phyloP scores from a whole-genome alignment of 1,140 invertebrate species.

The Metopolophium dirhodum region DNA sequence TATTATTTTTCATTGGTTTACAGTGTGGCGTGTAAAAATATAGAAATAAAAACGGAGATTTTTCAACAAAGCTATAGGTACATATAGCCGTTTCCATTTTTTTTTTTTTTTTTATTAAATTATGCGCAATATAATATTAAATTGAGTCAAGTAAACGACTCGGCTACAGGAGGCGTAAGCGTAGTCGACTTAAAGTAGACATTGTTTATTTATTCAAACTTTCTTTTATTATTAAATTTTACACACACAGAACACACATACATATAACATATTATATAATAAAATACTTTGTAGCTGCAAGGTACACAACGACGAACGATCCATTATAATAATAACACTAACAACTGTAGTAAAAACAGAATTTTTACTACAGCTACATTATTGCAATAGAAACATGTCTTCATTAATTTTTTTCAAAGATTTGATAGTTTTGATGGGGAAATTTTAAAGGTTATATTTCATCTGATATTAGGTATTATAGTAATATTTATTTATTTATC shows the following conservation, averaged over 20 bases:
- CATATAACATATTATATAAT: slow-evolving; percentile 3
- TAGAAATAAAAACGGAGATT: not conserved
- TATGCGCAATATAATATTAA: slow-evolving; percentile 30
- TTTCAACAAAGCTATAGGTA: not conserved
- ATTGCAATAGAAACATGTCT: not conserved
- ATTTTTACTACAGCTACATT: not conserved
- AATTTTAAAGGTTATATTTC: not conserved
- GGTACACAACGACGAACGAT: not conserved
- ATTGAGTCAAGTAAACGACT: not conserved
- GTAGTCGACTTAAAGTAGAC: slow-evolving; percentile 31
- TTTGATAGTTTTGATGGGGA: not conserved
- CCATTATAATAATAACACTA: slow-evolving; percentile 14
- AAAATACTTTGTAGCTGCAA: slow-evolving; percentile 22
- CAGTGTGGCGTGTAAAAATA: not conserved
- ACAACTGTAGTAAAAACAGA: not conserved
- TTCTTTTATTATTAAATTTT: slow-evolving; percentile 40
- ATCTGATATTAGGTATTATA: not conserved
- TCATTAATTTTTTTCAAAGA: not conserved
- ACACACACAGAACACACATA: not conserved
- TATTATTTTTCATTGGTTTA: slow-evolving; percentile 37
- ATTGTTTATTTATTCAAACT: slow-evolving; percentile 36
- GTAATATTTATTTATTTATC: not conserved
- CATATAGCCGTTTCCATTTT: not conserved
- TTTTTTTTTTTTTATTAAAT: slow-evolving; percentile 37
- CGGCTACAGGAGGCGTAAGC: not conserved